Base-by-base conservation (phyloP, 2,797 vertebrate species). In the Rhynchonycteris naso region DNA sequence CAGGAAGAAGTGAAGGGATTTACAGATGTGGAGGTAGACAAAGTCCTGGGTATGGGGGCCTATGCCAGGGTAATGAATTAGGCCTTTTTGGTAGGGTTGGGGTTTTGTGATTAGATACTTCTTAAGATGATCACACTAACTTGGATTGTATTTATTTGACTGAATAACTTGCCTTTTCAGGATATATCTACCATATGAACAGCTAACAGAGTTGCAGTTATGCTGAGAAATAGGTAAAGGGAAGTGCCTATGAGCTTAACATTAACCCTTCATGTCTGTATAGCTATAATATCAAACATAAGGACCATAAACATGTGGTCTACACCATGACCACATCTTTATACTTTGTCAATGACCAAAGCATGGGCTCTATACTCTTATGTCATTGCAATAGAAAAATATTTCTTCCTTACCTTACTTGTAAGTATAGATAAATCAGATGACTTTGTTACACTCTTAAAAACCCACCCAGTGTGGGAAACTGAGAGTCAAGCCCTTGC, bases 401-500 rank as follows among this genome's bases (percentile, higher is more conserved):
- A n/a, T 2, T 15, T 82, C 26, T n/a, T 87, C 22, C 22, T 86
- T 61, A 86, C 15, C 56, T 92, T 93, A 86, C 21, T 71, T 76
- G 11, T 80, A 68, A 65, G 33, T 56, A 47, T 15, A 18, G 28
- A 38, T 28, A 52, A 88, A 58, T 88, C 10, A 33, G 50, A 50
- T 61, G 54, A 52, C 11, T 21, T 84, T 78, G 35, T 90, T 14
- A 22, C 4, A 85, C 35, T 94, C 76, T 83, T 52, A 80, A 76
- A 91, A 95, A 91, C 33, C 9, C 52, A 88, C 24, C 50, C 76
- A 52, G 22, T 69, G 35, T 79, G 68, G 82, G 82, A 92, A 95
- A 79, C 82, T 71, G 71, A 61, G 54, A 78, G 33, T 80, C 16
- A 66, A 88, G 26, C 18, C 56, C 72, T 91, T 93, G 80, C 38